Percentiles rank a stretch among this genome's conserved stretches.
Conservation (phyloP, 2,888 invertebrate genomes). For the Philonicus albiceps region DNA sequence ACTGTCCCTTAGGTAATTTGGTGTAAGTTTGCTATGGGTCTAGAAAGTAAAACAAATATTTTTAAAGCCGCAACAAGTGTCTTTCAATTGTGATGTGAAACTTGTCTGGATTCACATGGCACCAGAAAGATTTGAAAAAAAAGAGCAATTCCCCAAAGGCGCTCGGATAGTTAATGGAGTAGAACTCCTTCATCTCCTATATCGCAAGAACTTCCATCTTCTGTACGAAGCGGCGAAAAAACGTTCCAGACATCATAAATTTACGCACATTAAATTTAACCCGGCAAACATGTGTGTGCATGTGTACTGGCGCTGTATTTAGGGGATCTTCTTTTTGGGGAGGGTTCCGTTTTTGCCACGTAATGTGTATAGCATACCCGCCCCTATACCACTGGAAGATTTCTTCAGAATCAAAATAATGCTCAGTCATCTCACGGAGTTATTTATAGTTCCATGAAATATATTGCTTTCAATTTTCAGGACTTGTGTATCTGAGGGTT, state of each 20-base stretch:
- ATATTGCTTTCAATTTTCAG: constrained; percentile 18
- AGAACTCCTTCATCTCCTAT: neutral
- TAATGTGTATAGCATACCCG: neutral
- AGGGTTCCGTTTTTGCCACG: neutral
- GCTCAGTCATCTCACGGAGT: constrained; percentile 7
- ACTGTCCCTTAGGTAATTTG: neutral
- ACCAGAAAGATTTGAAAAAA: neutral
- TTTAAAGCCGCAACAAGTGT: neutral
- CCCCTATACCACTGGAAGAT: neutral
- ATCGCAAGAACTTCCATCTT: neutral
- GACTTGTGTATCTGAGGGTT: neutral
- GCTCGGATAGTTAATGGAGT: neutral
- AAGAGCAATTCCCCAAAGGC: neutral
- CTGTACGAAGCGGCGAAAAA: neutral
- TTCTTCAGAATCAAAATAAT: constrained; percentile 9
- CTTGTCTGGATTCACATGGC: neutral
- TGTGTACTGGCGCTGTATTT: neutral
- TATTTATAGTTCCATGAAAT: constrained; percentile 5
- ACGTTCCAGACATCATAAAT: constrained; percentile 15
- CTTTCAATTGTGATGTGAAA: neutral
- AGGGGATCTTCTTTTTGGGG: neutral
- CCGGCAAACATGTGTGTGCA: neutral
- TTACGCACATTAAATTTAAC: constrained; percentile 12
- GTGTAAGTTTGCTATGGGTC: neutral
- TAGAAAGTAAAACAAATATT: neutral